Conservation (phyloP, 2,888 invertebrate species). For the Syrista parreyssii region DNA sequence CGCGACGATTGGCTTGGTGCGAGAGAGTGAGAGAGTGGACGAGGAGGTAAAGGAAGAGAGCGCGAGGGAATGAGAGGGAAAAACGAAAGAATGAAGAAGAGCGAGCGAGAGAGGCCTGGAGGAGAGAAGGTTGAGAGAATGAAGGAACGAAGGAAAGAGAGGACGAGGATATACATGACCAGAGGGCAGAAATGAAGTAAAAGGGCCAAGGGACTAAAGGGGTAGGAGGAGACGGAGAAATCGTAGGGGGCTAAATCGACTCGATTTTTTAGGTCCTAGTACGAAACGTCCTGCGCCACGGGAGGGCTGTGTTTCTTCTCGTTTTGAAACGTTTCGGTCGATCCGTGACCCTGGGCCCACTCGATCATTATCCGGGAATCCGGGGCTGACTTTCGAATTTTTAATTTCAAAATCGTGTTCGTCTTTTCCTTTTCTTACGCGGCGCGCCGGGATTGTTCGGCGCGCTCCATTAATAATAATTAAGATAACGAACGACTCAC, state of each 20-base stretch:
- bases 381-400: conserved; percentile 23
- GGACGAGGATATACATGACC: not conserved
- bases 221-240: not conserved
- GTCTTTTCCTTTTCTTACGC: conserved; percentile 7
- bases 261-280: conserved; percentile 55
- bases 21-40: not conserved
- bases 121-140: not conserved
- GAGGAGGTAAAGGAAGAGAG: not conserved
- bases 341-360: conserved; percentile 30
- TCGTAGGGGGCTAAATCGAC: conserved; percentile 45
- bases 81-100: not conserved
- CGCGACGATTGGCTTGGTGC: conserved; percentile 22
- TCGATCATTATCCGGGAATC: conserved; percentile 26
- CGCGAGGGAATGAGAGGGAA: not conserved
- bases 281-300: conserved; percentile 49
- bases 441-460: conserved; percentile 18
- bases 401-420: conserved; percentile 25
- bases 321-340: conserved; percentile 54
- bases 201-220: not conserved
- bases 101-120: not conserved
- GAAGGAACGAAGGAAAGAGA: not conserved
- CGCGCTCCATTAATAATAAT: conserved; percentile 25
- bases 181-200: not conserved
- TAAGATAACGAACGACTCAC: conserved; percentile 23
- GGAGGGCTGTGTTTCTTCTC: conserved; percentile 61